Evolutionary conservation across 2,113 vertebrate species (phyloP).

Genomic region (Brachyistius frenatus): DNA sequence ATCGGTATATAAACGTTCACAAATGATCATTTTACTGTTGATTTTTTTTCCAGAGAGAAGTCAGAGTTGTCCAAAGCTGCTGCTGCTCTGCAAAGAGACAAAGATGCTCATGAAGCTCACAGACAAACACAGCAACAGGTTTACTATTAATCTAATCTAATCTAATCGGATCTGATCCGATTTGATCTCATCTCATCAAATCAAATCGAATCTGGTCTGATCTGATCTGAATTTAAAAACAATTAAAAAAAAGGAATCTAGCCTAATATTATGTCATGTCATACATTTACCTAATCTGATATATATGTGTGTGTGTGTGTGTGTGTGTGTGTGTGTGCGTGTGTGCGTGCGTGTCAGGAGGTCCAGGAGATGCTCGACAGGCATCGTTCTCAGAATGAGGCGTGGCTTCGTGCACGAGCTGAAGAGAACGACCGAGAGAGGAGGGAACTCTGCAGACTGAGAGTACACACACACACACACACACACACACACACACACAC

Average conservation of each 20-base stretch:
- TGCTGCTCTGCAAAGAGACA: conserved; percentile 76
- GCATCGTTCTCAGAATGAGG: conserved; percentile 82
- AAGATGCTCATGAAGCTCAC: conserved; percentile 68
- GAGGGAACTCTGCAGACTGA: conserved; percentile 80
- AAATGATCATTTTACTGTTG: background rate
- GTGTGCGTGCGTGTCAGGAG: conserved; percentile 66
- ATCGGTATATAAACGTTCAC: no score
- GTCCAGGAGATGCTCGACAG: conserved; percentile 82
- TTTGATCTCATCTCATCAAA: background rate
- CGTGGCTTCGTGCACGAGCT: conserved; percentile 79
- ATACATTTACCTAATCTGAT: no score
- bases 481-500: conserved; percentile 22
- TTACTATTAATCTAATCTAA: background rate
- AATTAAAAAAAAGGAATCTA: no score
- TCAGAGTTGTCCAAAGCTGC: conserved; percentile 65
- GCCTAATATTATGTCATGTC: no score
- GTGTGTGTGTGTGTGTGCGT: background rate
- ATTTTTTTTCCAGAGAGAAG: conserved; percentile 72
- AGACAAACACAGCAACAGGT: conserved; percentile 79
- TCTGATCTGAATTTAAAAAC: background rate
- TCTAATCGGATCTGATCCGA: background rate
- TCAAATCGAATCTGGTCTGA: no score
- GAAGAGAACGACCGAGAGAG: conserved; percentile 84
- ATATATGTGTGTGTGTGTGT: no score
- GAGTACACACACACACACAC: conserved; percentile 62